Percentiles rank a stretch among this genome's conserved stretches.
These are phyloP conservation scores for Arctocebus calabarensis DNA, from an alignment of 2,797 vertebrate species.

Conservation along the genomic window DNA sequence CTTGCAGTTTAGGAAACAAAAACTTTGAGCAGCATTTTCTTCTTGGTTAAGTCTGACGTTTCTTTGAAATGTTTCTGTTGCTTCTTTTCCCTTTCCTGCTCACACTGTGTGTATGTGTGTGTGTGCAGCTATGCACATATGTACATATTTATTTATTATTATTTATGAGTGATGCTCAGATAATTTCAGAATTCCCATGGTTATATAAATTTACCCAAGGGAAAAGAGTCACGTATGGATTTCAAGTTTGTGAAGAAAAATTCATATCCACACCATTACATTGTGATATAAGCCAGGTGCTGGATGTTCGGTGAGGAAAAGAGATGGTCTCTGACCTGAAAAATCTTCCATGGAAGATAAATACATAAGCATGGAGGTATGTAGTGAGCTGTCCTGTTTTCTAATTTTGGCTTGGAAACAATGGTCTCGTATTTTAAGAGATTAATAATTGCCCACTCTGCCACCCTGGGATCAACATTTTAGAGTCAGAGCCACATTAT, in stretches of 20 bases:
- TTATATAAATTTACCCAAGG: background rate
- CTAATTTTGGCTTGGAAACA: background rate
- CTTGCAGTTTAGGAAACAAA: background rate
- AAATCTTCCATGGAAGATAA: background rate
- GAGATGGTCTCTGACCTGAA: background rate
- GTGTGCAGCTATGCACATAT: no score
- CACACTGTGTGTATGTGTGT: background rate
- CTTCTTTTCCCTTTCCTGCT: background rate
- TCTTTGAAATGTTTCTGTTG: background rate
- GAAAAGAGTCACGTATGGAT: background rate
- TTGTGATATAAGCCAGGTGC: background rate
- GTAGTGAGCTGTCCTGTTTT: background rate
- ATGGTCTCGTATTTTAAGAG: background rate
- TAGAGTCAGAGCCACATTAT: background rate
- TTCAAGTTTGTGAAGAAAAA: slow-evolving; percentile 8
- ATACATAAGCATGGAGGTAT: background rate
- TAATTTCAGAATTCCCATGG: background rate
- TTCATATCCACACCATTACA: background rate
- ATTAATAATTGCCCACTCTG: background rate
- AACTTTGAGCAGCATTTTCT: background rate
- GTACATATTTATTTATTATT: background rate
- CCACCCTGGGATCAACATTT: background rate
- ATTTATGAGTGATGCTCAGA: background rate
- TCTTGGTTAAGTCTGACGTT: background rate
- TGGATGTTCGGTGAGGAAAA: background rate